phyloP scores from a whole-genome alignment of 2,888 invertebrate species.

The Melieria omissa region DNA sequence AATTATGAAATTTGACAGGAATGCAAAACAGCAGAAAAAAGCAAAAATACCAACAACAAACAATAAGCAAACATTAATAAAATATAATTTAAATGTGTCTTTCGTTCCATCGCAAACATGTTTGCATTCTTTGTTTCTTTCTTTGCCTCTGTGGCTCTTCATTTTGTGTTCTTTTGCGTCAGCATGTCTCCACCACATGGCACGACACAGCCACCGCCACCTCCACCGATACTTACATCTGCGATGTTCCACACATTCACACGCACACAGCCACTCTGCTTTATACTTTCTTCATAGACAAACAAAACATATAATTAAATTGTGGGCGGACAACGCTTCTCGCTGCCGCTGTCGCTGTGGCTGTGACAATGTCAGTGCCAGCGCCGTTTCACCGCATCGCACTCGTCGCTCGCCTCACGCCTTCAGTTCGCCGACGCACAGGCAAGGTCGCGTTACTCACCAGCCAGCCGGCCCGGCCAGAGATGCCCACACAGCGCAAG shows the following conservation, averaged over 20 bases:
- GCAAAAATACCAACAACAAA: conserved; percentile 15
- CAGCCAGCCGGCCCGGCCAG: too few species aligned
- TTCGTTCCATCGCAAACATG: conserved; percentile 58
- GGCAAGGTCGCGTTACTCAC: too few species aligned
- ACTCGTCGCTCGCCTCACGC: background rate
- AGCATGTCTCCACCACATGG: too few species aligned
- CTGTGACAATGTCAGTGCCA: conserved; percentile 25
- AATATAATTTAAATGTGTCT: conserved; percentile 62
- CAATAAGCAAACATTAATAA: conserved; percentile 48
- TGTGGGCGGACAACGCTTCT: conserved; percentile 32
- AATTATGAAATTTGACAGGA: conserved; percentile 46
- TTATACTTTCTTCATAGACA: conserved; percentile 9
- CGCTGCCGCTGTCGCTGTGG: background rate
- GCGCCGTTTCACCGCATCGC: conserved; percentile 1
- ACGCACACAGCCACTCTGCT: background rate
- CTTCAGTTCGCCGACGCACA: too few species aligned
- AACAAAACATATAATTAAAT: conserved; percentile 30
- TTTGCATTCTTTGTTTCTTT: conserved; percentile 37
- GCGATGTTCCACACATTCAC: background rate
- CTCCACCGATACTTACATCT: background rate
- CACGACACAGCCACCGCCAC: background rate
- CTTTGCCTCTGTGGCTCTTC: background rate
- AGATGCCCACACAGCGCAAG: too few species aligned
- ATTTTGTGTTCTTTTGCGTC: too few species aligned
- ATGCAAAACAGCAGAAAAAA: conserved; percentile 10